These are phyloP conservation scores for Galerucella pusilla DNA, from an alignment of 2,888 invertebrate genomes.

Conservation along the genomic window DNA sequence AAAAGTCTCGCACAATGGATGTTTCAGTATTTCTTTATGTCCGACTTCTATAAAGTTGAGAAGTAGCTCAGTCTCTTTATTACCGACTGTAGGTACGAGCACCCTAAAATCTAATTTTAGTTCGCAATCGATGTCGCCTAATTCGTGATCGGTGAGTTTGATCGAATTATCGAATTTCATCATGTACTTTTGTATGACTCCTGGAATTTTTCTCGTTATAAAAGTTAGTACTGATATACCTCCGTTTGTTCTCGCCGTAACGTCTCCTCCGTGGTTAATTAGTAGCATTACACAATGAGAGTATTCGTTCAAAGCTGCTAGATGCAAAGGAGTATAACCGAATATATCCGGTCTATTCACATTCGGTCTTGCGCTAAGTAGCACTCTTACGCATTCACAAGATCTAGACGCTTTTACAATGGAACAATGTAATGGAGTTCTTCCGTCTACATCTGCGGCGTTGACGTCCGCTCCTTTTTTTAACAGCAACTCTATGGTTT, in stretches of 20 bases:
- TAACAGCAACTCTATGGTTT: constrained; percentile 79
- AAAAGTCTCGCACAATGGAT: constrained; percentile 87
- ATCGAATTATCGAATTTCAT: constrained; percentile 79
- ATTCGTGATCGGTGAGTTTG: constrained; percentile 81
- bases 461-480: constrained; percentile 65
- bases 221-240: constrained; percentile 84
- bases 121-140: constrained; percentile 88
- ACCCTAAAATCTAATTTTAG: constrained; percentile 75
- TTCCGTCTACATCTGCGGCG: constrained; percentile 78
- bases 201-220: constrained; percentile 85
- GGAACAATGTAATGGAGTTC: constrained; percentile 83
- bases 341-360: constrained; percentile 83
- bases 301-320: constrained; percentile 86
- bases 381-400: constrained; percentile 75
- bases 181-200: constrained; percentile 75
- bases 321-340: constrained; percentile 86
- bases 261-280: constrained; percentile 82
- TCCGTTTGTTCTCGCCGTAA: constrained; percentile 83
- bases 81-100: constrained; percentile 72
- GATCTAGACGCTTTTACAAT: constrained; percentile 81
- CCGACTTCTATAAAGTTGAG: constrained; percentile 83
- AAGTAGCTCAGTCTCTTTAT: constrained; percentile 79
- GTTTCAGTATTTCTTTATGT: constrained; percentile 81
- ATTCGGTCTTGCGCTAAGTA: constrained; percentile 75
- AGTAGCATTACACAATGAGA: constrained; percentile 79